Base-by-base conservation (phyloP, 2,888 invertebrate genomes). In the Drosophila tanythrix region DNA sequence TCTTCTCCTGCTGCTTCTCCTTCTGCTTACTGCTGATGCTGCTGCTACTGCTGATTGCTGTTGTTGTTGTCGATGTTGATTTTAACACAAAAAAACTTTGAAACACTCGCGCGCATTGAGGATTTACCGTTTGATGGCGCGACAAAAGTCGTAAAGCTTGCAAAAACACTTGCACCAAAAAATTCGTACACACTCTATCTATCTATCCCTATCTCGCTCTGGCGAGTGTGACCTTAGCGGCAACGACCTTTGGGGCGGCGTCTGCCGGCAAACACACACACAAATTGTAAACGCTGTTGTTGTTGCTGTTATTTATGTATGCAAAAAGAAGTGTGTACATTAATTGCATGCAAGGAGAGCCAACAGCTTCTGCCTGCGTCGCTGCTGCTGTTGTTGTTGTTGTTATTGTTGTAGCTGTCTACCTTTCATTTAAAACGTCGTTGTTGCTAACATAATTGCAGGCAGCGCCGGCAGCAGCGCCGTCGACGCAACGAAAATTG, bases 161-260 rank as follows among this genome's bases (percentile, higher is more conserved):
- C 66, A 68, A 46, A 46, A 25, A 68, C 84, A 76, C 81, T 77
- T 81, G 83, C 81, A 83, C 51, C 57, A 64, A 50, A 58, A 62
- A 59, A 60, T 63, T 66, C 57, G 60, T 66, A 52, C 56, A 63
- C 57, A 51, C 33, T 33, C 46, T 33, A 33, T 21, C 40, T 43
- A 48, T 51, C 31, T 57, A 29, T 57, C n/a, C 62, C 7, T 36
- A 18, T 52, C 25, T 52, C 33, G 31, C 36, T 70, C 40, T 57
- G 53, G 35, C 55, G 59, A 66, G 68, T 69, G 69, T 83, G 83
- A 83, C 83, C 83, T 83, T 83, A 82, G 59, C 80, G 77, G 72
- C 77, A 82, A 81, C 80, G 83, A 83, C 83, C 83, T 83, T 83
- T 76, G 79, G 79, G 73, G 76, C 72, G 79, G 66, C 64, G 63